phyloP scores from a whole-genome alignment of 2,888 invertebrate species.

The Neoascia interrupta region DNA sequence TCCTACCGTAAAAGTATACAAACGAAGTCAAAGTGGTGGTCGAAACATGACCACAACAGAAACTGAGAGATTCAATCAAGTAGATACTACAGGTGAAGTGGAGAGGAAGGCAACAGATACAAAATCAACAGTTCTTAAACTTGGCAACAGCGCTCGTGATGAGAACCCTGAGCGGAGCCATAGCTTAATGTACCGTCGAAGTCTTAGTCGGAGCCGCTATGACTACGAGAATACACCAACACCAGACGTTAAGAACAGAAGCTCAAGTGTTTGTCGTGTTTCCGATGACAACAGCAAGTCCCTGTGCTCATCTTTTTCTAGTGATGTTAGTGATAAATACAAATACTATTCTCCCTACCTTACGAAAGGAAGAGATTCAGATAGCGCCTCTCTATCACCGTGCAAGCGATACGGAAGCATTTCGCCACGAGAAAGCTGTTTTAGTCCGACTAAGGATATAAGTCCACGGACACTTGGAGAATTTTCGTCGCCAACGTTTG shows the following conservation, averaged over 20 bases:
- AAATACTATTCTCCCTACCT: constrained; percentile 78
- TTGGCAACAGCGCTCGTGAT: constrained; percentile 53
- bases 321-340: constrained; percentile 78
- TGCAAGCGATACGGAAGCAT: constrained; percentile 74
- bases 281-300: constrained; percentile 75
- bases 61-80: constrained; percentile 21
- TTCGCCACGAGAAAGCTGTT: constrained; percentile 69
- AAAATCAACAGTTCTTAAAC: constrained; percentile 22
- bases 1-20: constrained; percentile 73
- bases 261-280: constrained; percentile 74
- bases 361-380: constrained; percentile 72
- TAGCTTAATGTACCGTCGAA: constrained; percentile 72
- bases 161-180: constrained; percentile 64
- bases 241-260: constrained; percentile 72
- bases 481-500: constrained; percentile 47
- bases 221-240: constrained; percentile 70
- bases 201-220: constrained; percentile 68
- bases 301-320: constrained; percentile 74
- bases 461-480: constrained; percentile 71
- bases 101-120: constrained; percentile 33
- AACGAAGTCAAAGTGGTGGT: constrained; percentile 80
- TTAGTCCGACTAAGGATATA: constrained; percentile 77
- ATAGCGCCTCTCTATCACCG: constrained; percentile 70
- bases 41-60: constrained; percentile 72
- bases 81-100: constrained; percentile 7